These are phyloP conservation scores for Caenorhabditis sp. DNA, from an alignment of 2,888 invertebrate genomes.

Conservation along the genomic window DNA sequence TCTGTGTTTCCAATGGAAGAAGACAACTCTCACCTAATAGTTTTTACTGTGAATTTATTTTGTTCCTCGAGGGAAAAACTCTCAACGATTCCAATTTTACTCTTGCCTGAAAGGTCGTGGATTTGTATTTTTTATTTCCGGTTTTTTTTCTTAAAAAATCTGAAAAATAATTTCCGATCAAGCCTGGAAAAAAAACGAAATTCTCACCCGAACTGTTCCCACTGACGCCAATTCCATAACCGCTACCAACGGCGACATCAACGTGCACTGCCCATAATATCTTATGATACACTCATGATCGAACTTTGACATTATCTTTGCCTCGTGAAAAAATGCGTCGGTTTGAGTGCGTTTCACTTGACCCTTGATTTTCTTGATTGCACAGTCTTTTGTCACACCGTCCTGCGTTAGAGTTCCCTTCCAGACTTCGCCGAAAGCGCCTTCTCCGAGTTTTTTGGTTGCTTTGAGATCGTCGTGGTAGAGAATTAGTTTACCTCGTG, in stretches of 20 bases:
- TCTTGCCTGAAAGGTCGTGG: too few relatives aligned
- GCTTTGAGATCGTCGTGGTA: background rate
- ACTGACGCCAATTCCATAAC: background rate
- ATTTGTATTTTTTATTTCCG: too few relatives aligned
- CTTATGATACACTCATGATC: slow-evolving; percentile 2
- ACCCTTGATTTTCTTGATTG: slow-evolving; percentile 2
- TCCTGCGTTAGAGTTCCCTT: background rate
- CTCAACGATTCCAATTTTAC: too few relatives aligned
- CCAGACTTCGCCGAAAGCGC: slow-evolving; percentile 1
- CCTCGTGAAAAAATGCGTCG: background rate
- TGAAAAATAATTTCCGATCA: too few relatives aligned
- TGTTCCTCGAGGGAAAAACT: too few relatives aligned
- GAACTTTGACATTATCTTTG: slow-evolving; percentile 1
- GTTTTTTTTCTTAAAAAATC: too few relatives aligned
- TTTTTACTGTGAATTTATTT: too few relatives aligned
- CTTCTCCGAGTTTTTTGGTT: background rate
- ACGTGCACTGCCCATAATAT: background rate
- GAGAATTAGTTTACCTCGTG: background rate
- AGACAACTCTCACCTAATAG: too few relatives aligned
- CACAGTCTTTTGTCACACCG: background rate
- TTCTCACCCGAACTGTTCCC: slow-evolving; percentile 2
- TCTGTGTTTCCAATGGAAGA: too few relatives aligned
- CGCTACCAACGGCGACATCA: background rate
- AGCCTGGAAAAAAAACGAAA: too few relatives aligned
- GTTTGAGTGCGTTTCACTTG: background rate